Conservation (phyloP, 64 coral and sea anemone genomes). For the Montipora efflorescens region DNA sequence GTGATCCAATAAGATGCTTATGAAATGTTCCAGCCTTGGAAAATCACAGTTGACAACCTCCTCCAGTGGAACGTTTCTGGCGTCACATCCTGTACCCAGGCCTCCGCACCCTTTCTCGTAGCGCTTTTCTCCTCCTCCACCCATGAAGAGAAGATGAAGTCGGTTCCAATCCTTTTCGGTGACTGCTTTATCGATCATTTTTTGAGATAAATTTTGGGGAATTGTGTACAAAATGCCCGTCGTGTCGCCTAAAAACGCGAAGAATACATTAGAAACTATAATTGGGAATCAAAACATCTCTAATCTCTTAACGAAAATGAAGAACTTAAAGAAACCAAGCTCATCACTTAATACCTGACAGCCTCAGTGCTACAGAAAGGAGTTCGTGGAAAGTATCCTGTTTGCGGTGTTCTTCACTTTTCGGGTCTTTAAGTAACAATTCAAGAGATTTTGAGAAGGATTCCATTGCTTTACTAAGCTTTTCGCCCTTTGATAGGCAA, state of each 20-base stretch:
- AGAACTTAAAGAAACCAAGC: too few relatives aligned
- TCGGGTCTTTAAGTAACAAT: not conserved
- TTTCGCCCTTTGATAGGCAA: not conserved
- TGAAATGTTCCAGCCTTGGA: not conserved
- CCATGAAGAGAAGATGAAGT: constrained; percentile 50
- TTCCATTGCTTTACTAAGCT: not conserved
- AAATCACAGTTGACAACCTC: constrained; percentile 1
- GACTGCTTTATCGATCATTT: constrained; percentile 11
- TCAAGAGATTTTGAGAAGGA: not conserved
- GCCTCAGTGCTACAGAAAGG: not conserved
- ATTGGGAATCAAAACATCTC: too few relatives aligned
- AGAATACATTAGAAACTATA: not conserved
- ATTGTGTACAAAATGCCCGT: constrained; percentile 6
- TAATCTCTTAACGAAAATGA: too few relatives aligned
- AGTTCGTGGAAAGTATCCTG: constrained; percentile 25
- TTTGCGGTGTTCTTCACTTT: not conserved
- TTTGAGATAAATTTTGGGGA: constrained; percentile 24
- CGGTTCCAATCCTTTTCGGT: constrained; percentile 29
- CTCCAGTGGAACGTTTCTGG: constrained; percentile 27
- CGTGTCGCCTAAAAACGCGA: constrained; percentile 25
- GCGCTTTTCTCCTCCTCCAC: not conserved
- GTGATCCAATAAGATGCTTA: constrained; percentile 30
- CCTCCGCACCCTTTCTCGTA: not conserved
- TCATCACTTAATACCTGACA: too few relatives aligned
- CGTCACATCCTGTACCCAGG: constrained; percentile 55